phyloP scores from a whole-genome alignment of 2,113 vertebrate species.

The Apteryx owenii region DNA sequence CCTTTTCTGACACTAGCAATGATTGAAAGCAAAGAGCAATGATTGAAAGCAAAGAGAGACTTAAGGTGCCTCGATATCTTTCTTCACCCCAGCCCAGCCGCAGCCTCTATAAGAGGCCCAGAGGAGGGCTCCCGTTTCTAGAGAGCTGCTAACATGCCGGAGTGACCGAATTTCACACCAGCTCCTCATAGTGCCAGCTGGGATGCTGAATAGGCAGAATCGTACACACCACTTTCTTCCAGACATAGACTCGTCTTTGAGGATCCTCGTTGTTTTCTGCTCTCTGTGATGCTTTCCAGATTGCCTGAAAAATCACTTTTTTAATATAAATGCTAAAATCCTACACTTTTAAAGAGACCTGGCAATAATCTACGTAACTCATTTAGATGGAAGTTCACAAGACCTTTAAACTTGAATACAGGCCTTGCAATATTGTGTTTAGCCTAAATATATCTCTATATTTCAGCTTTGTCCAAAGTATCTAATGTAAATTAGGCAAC shows the following conservation, averaged over 20 bases:
- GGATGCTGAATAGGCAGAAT: neutral
- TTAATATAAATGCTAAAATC: neutral
- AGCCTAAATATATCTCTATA: constrained; percentile 1
- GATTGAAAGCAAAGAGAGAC: neutral
- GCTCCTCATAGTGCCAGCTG: neutral
- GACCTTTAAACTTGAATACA: neutral
- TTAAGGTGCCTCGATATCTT: neutral
- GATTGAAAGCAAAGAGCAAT: neutral
- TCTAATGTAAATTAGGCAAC: constrained; percentile 25
- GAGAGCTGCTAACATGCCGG: neutral
- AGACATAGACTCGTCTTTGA: neutral
- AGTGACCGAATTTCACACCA: rapidly evolving
- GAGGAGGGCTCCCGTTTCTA: neutral
- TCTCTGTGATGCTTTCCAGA: neutral
- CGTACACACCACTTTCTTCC: neutral
- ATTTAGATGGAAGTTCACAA: neutral
- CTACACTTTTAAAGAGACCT: neutral
- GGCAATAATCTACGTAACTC: neutral
- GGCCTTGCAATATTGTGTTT: neutral
- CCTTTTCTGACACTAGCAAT: neutral
- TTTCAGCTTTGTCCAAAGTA: constrained; percentile 21
- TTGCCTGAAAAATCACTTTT: neutral
- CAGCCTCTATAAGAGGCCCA: neutral
- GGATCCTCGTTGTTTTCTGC: neutral
- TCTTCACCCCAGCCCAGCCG: neutral